Evolutionary conservation across 2,113 vertebrate species (phyloP), one percentile per base, ranked within the genome.

Genomic region (Turnix velox): DNA sequence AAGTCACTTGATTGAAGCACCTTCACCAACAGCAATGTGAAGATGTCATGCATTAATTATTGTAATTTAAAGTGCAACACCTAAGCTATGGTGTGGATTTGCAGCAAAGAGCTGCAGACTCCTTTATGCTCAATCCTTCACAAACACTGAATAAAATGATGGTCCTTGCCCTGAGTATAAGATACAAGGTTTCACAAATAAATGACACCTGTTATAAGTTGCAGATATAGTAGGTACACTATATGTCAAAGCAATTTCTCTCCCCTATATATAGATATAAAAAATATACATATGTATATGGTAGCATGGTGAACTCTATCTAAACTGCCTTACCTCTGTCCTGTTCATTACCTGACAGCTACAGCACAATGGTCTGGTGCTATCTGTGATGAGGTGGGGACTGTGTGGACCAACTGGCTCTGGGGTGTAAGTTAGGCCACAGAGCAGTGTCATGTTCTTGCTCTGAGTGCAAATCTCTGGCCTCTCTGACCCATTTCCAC

Each of bases 401-500:
- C 31, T 2, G 1, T 18, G 11, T 33, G 33, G 3, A 23, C 49
- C 22, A 65, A 43, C 35, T 54, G 33, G 12, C 27, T 6, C 15
- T 23, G n/a, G 35, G 35, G 5, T 2, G 16, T 31, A 39, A 45
- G 30, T 31, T 14, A 43, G 23, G 4, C 33, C 58, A n/a, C 9
- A 0, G 1, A 46, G 49, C 0, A 1, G 31, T 19, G 20, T 52
- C 37, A n/a, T 42, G 5, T n/a, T 33, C 51, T 52, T 40, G 14
- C 10, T 30, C 42, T 48, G 4, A 9, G 10, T 35, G 31, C 46
- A 49, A 84, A 62, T 55, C 43, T n/a, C 46, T 28, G 39, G 13
- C 11, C 24, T 66, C 12, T 31, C 9, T 0, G 0, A 23, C 18
- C 24, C 19, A 14, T 20, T 88, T 76, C 31, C 28, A 45, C 15